Evolutionary conservation across 2,888 invertebrate species (phyloP), one percentile per base, ranked within the genome.

Genomic region (Ormyrus pomaceus): DNA sequence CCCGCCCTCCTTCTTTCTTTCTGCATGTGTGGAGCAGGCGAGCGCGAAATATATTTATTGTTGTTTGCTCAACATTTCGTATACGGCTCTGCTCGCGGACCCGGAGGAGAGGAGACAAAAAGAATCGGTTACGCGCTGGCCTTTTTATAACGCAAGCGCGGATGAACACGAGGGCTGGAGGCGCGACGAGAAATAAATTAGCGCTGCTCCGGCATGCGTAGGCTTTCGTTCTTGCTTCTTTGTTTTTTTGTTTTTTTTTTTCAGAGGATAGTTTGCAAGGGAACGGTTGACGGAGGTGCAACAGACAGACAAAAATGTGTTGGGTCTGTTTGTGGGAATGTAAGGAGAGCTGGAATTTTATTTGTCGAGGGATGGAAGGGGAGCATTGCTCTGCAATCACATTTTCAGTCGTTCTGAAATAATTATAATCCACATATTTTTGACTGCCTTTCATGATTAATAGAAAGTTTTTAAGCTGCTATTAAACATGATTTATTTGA

Each of bases 41-140:
- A 85, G 85, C 87, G 87, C 87, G 87, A 90, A 90, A 90, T 90
- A 89, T 90, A 90, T 90, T 90, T 90, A 90, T 90, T 90, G 90
- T 90, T 90, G 90, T 90, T 90, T 89, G 90, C 89, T 87, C 89
- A 87, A 86, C 88, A 87, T 87, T 87, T 87, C 86, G 87, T 87
- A 83, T 84, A 84, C 84, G 77, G 61, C 51, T 69, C 51, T 62
- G 51, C 45, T 34, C 51, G 66, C 9, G 69, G 10, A 58, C n/a
- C 11, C 10, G 68, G 34, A 59, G 66, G 34, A 46, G 58, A 7
- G 68, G 45, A 34, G 53, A 34, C 34, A 73, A 73, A 78, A 71
- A 70, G 75, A 79, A 74, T 79, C 69, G 64, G 61, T 34, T 46
- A 64, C 5, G 58, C 58, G 65, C 59, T 46, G n/a, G 34, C 34